phyloP scores from a whole-genome alignment of 1,140 invertebrate genomes.

The Pararge aegeria region DNA sequence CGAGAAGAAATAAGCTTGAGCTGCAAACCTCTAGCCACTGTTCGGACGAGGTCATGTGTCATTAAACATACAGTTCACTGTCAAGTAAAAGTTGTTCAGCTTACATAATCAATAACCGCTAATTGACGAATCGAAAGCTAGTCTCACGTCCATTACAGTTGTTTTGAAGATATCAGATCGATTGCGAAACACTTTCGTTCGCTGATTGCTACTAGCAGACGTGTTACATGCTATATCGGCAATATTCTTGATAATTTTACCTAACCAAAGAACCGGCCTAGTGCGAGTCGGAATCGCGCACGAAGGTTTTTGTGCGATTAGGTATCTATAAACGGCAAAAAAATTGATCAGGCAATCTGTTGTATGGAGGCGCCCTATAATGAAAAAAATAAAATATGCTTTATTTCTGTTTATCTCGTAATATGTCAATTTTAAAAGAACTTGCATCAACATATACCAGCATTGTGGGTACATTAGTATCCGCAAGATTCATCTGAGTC shows the following conservation, averaged over 20 bases:
- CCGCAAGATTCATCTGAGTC: too few relatives aligned
- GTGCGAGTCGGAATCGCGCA: too few relatives aligned
- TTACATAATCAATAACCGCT: conserved; percentile 23
- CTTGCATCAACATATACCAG: too few relatives aligned
- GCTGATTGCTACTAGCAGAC: conserved; percentile 2
- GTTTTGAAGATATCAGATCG: conserved; percentile 25
- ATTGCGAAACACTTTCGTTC: conserved; percentile 28
- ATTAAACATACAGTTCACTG: conserved; percentile 42
- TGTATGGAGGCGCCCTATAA: too few relatives aligned
- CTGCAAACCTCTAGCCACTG: neutral
- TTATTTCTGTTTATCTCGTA: too few relatives aligned
- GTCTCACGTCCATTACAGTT: conserved; percentile 24
- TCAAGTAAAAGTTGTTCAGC: conserved; percentile 58
- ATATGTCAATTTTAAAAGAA: too few relatives aligned
- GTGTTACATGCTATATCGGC: conserved; percentile 4
- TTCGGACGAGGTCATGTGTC: neutral
- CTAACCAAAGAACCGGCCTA: neutral
- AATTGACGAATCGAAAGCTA: conserved; percentile 31
- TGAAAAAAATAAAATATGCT: too few relatives aligned
- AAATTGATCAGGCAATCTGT: too few relatives aligned
- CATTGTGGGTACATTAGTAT: too few relatives aligned
- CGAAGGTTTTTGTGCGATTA: too few relatives aligned
- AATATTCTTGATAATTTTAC: neutral
- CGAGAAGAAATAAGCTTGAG: neutral
- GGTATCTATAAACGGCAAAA: too few relatives aligned